Evolutionary conservation across 1,140 invertebrate species (phyloP), one percentile per base, ranked within the genome.

Genomic region (Papilio helenus): DNA sequence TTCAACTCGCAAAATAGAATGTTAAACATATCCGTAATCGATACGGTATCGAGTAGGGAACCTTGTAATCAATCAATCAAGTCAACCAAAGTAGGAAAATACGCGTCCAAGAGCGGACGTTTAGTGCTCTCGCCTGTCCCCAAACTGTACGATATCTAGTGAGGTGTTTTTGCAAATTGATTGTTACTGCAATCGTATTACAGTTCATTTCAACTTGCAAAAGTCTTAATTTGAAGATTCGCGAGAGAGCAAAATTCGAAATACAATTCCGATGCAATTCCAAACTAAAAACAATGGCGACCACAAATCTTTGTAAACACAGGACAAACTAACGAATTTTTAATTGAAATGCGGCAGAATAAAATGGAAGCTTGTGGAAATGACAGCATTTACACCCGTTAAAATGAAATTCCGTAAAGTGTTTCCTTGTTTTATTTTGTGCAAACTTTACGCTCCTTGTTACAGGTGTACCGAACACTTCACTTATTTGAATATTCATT

Each of bases 291-390:
- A 61, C 23, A 61, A 26, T 26, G 29, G 23, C 20, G 20, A 26
- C 9, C 58, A 29, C 58, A 23, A 61, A 26, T 61, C 58, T 61
- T 26, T 61, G 20, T 26, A 61, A 26, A 61, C 23, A 29, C 58
- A 26, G 14, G 3, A 14, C 58, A 61, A 23, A 26, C 58, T 26
- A 61, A 61, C 58, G 58, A 61, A 61, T 61, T 61, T 61, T 61
- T 61, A 61, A 61, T 61, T 61, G 58, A 61, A 61, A 61, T 26
- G 14, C 58, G 3, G 23, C 58, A 14, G 58, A 61, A 61, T 14
- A 61, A 61, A 61, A 61, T 26, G 58, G 58, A 20, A 55, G n/a
- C 51, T 61, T 61, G 58, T 61, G 58, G 20, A 61, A 61, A 23
- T 61, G 58, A 23, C 58, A 61, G 58, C 23, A 61, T 23, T 61